A percentile compares a stretch with the other conserved stretches of the same genome.
phyloP scores from a whole-genome alignment of 2,888 invertebrate genomes.

The Cloeon dipterum region DNA sequence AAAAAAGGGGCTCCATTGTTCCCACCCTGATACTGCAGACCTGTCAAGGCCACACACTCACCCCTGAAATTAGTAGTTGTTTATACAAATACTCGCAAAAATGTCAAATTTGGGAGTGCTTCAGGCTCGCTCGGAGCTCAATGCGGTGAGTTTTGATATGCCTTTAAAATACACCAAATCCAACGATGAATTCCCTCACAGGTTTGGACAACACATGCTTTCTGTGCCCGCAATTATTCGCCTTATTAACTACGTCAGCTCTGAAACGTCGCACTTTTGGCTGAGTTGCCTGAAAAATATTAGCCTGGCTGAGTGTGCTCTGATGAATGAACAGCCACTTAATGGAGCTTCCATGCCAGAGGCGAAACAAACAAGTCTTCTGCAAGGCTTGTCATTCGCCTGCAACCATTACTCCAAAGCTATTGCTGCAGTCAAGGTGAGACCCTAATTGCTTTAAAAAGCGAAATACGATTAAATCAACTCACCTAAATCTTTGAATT shows the following conservation, averaged over 20 bases:
- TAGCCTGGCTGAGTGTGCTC: constrained; percentile 41
- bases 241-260: constrained; percentile 46
- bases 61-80: constrained; percentile 23
- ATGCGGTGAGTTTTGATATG: not conserved
- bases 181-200: constrained; percentile 12
- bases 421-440: constrained; percentile 30
- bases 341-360: no score
- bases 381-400: constrained; percentile 26
- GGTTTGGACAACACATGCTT: constrained; percentile 54
- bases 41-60: constrained; percentile 43
- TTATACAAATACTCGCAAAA: constrained; percentile 2
- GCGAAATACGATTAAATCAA: not conserved
- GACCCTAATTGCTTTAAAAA: not conserved
- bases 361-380: constrained; percentile 19
- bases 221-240: constrained; percentile 38
- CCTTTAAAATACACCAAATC: not conserved
- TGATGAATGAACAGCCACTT: constrained; percentile 20
- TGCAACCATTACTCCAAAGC: constrained; percentile 39
- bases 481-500: not conserved
- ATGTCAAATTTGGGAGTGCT: not conserved
- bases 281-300: constrained; percentile 55
- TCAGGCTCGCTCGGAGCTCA: not conserved
- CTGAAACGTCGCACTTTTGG: constrained; percentile 79
- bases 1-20: constrained; percentile 30
- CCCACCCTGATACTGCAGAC: constrained; percentile 69